phyloP scores from a whole-genome alignment of 30 jellyfish, hydroid and myxozoan genomes.

The Turritopsis rubra region DNA sequence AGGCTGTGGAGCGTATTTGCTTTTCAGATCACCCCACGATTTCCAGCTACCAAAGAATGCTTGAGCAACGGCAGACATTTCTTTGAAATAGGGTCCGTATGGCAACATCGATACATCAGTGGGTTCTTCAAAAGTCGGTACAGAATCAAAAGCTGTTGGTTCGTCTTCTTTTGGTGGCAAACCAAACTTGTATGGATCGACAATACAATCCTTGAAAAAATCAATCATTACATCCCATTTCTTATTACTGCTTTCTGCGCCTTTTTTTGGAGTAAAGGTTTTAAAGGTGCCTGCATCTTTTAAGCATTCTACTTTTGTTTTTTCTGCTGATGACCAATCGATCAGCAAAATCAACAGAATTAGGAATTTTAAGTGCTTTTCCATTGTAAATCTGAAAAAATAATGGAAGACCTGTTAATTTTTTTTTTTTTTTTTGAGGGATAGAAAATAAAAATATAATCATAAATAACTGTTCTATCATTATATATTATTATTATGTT shows the following conservation, averaged over 20 bases:
- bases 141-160: not conserved
- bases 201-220: constrained; percentile 7
- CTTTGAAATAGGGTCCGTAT: not conserved
- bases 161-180: constrained; percentile 2
- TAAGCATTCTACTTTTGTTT: not conserved
- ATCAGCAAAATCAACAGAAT: not conserved
- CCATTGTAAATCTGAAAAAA: not conserved
- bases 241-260: not conserved
- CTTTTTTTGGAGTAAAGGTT: not conserved
- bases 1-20: not conserved
- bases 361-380: no score
- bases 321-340: not conserved
- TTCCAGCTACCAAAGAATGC: not conserved
- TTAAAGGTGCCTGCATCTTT: not conserved
- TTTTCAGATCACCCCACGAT: not conserved
- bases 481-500: no score
- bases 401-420: no score
- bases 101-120: not conserved
- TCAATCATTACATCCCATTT: not conserved
- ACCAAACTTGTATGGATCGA: not conserved
- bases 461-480: no score
- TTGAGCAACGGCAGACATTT: not conserved
- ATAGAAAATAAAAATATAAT: no score
- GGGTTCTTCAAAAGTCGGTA: constrained; percentile 1
- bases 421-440: no score